A percentile compares a stretch with the other conserved stretches of the same genome.
These are phyloP conservation scores for Catharus bicknelli DNA, from an alignment of 2,113 vertebrate genomes.

Conservation along the genomic window DNA sequence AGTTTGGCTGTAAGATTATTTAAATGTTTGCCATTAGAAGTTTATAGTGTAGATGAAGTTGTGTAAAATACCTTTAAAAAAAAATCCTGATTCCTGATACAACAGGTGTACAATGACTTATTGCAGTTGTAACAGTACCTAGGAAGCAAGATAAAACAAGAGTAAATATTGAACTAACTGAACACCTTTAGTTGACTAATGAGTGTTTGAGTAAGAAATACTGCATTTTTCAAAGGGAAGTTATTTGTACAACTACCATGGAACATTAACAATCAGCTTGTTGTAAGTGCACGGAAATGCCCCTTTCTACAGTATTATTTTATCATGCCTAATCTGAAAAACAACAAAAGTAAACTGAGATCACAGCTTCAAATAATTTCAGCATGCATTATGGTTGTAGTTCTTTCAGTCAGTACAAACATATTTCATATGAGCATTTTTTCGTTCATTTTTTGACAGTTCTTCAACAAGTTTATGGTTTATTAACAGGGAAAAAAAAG, in stretches of 20 bases:
- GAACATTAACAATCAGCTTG: slow-evolving; percentile 78
- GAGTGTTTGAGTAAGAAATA: slow-evolving; percentile 74
- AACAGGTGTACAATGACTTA: slow-evolving; percentile 80
- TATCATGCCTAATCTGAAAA: slow-evolving; percentile 83
- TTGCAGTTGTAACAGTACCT: slow-evolving; percentile 83
- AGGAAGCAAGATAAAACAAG: slow-evolving; percentile 77
- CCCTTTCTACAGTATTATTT: slow-evolving; percentile 79
- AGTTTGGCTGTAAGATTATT: slow-evolving; percentile 57
- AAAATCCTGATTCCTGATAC: slow-evolving; percentile 78
- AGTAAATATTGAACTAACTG: slow-evolving; percentile 73
- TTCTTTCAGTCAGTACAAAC: slow-evolving; percentile 79
- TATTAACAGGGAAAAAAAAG: slow-evolving; percentile 75
- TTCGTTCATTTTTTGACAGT: slow-evolving; percentile 39
- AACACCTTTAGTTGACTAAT: slow-evolving; percentile 73
- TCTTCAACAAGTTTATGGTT: slow-evolving; percentile 72
- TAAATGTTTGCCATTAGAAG: slow-evolving; percentile 53
- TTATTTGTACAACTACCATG: slow-evolving; percentile 78
- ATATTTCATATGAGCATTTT: slow-evolving; percentile 64
- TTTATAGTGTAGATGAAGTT: slow-evolving; percentile 62
- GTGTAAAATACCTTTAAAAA: slow-evolving; percentile 66
- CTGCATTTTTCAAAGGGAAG: slow-evolving; percentile 72
- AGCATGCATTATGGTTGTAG: slow-evolving; percentile 82
- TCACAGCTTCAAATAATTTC: slow-evolving; percentile 82
- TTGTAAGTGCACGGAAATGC: slow-evolving; percentile 78
- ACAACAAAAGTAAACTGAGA: slow-evolving; percentile 79